phyloP scores from a whole-genome alignment of 1,140 invertebrate species.

The Brachionus rotundiformis region DNA sequence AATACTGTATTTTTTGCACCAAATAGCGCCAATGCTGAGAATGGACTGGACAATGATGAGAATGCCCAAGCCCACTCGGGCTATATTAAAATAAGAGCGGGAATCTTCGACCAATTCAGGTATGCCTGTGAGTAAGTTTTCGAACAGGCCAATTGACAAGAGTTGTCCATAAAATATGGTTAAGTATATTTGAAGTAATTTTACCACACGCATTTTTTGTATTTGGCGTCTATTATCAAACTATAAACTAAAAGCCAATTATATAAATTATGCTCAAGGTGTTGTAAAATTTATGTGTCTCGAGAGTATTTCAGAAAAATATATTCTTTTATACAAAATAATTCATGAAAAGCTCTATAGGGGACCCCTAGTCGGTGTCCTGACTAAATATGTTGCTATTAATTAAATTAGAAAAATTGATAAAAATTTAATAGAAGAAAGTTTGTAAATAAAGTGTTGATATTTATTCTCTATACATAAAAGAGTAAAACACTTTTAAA shows the following conservation, averaged over 20 bases:
- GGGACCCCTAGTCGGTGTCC: background rate
- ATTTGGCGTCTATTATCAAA: background rate
- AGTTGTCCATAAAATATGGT: constrained; percentile 20
- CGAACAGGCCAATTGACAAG: constrained; percentile 3
- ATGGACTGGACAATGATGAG: constrained; percentile 1
- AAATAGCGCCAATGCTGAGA: background rate
- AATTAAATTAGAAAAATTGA: background rate
- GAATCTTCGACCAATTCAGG: constrained; percentile 14
- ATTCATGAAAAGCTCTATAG: background rate
- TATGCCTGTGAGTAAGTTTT: constrained; percentile 29
- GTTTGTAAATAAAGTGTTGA: background rate
- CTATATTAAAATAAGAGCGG: constrained; percentile 29
- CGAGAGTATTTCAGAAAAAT: background rate
- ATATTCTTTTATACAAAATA: background rate
- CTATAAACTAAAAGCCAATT: background rate
- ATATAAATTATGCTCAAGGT: background rate
- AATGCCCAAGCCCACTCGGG: background rate
- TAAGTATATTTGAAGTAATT: constrained; percentile 27
- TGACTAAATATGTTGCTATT: background rate
- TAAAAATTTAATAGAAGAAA: background rate
- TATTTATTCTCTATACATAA: too few relatives aligned
- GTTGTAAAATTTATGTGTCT: constrained; percentile 3
- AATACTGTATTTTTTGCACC: background rate
- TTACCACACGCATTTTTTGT: background rate
- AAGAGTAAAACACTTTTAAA: too few relatives aligned